Evolutionary conservation across 1,140 invertebrate genomes (phyloP).

Genomic region (Cephus cinctus): DNA sequence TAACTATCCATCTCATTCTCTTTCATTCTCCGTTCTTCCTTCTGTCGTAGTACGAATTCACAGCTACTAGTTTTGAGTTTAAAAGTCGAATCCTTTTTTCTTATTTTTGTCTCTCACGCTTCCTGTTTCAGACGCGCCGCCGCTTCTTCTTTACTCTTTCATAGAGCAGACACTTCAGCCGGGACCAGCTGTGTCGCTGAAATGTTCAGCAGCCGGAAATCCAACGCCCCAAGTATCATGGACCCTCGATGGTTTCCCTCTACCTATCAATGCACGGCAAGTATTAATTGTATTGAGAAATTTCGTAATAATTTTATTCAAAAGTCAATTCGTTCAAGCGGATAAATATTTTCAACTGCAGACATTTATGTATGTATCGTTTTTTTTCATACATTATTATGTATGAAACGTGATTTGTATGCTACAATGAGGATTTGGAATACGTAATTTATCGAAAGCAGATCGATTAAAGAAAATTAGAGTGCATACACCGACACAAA

Average conservation of each 20-base stretch:
- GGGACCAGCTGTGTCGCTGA: conserved; percentile 79
- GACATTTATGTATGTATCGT: too few species aligned
- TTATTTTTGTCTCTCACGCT: conserved; percentile 8
- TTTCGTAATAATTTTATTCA: background rate
- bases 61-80: background rate
- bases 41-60: conserved; percentile 2
- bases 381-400: too few species aligned
- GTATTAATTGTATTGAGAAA: conserved; percentile 22
- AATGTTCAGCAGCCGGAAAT: conserved; percentile 83
- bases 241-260: conserved; percentile 76
- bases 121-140: conserved; percentile 72
- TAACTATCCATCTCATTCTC: background rate
- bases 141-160: conserved; percentile 77
- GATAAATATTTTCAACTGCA: too few species aligned
- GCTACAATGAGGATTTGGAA: background rate
- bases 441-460: background rate
- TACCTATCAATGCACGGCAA: conserved; percentile 73
- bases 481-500: too few species aligned
- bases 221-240: conserved; percentile 81
- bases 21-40: background rate
- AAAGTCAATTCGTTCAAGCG: background rate
- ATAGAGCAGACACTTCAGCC: conserved; percentile 82
- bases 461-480: conserved; percentile 3
- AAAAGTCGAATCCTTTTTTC: conserved; percentile 2
- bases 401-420: background rate